phyloP scores from a whole-genome alignment of 2,888 invertebrate genomes.

The Lithophane socia region DNA sequence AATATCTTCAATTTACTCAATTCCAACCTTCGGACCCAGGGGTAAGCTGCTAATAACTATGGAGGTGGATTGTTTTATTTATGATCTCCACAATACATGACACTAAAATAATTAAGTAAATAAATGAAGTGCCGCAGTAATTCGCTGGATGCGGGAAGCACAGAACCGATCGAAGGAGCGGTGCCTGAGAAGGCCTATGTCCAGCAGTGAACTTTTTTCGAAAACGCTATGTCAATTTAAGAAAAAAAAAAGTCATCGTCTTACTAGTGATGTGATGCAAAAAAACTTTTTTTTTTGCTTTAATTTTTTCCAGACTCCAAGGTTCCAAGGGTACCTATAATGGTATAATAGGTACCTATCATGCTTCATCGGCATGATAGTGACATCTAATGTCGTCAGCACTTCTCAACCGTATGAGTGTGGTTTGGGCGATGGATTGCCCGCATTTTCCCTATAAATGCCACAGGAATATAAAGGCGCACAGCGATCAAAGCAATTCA shows the following conservation, averaged over 20 bases:
- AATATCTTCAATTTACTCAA: not conserved
- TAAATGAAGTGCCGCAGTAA: no score
- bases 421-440: not conserved
- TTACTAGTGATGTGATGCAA: not conserved
- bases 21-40: not conserved
- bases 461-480: conserved; percentile 13
- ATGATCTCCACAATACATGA: no score
- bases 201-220: no score
- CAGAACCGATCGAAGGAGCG: no score
- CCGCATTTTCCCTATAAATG: conserved; percentile 40
- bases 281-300: not conserved
- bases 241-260: no score
- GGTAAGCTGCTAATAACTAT: not conserved
- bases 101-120: no score
- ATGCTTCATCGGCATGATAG: not conserved
- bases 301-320: not conserved
- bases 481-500: not conserved
- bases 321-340: no score
- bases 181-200: no score
- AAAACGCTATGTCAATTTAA: no score
- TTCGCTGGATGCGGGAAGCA: no score
- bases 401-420: not conserved
- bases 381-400: not conserved
- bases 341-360: no score
- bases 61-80: no score